Conservation (phyloP, 2,113 vertebrate genomes). For the Rousettus leschenaultii region DNA sequence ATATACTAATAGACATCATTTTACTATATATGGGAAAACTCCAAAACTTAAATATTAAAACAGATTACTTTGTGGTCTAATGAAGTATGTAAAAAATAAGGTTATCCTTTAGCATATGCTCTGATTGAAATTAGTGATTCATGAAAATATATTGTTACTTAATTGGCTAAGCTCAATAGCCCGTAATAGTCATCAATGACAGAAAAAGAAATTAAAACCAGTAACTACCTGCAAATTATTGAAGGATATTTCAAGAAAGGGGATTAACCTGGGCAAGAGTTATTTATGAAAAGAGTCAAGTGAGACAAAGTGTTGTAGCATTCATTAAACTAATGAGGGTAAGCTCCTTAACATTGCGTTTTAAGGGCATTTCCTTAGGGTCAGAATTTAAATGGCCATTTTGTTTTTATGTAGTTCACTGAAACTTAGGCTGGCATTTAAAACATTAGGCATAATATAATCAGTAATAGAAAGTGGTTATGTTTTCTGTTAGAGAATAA, state of each 20-base stretch:
- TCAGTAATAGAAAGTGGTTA: neutral
- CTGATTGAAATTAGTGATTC: conserved; percentile 41
- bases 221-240: conserved; percentile 69
- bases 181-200: conserved; percentile 59
- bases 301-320: conserved; percentile 67
- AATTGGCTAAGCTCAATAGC: neutral
- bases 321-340: conserved; percentile 76
- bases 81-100: neutral
- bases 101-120: conserved; percentile 42
- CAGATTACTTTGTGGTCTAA: neutral
- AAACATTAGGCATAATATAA: neutral
- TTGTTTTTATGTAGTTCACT: conserved; percentile 31
- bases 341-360: conserved; percentile 69
- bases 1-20: neutral
- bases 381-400: conserved; percentile 65
- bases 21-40: neutral
- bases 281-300: conserved; percentile 77
- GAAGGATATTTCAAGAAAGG: conserved; percentile 69
- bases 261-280: conserved; percentile 65
- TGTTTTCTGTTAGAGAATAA: neutral
- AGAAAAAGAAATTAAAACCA: conserved; percentile 62
- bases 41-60: neutral
- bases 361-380: conserved; percentile 67
- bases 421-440: conserved; percentile 26
- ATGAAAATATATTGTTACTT: conserved; percentile 25